Conservation (phyloP, 1,140 invertebrate species). For the Xylocopa sonorina region DNA sequence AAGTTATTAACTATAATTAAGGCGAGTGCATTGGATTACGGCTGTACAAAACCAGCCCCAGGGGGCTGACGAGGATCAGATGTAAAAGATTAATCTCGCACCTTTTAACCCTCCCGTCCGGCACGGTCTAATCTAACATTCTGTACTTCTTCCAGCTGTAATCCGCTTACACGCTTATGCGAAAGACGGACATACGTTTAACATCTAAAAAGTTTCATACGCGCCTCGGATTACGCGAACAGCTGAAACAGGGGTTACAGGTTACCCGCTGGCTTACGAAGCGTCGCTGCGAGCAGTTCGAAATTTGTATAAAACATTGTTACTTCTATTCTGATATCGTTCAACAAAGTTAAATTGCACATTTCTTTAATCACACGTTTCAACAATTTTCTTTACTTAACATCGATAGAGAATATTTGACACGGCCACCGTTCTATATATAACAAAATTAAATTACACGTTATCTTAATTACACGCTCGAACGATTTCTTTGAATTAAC, state of each 20-base stretch:
- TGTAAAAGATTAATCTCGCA: not conserved
- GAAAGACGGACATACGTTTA: not conserved
- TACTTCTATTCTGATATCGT: no score
- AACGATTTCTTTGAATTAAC: no score
- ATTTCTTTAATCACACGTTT: no score
- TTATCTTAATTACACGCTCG: no score
- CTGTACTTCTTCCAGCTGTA: constrained; percentile 10
- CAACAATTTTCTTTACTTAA: no score
- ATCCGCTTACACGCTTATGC: constrained; percentile 11
- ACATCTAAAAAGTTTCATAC: not conserved
- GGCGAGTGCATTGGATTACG: not conserved
- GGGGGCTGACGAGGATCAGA: not conserved
- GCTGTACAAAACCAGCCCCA: not conserved
- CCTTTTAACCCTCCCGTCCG: not conserved
- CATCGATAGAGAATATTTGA: no score
- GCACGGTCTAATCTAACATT: constrained; percentile 1
- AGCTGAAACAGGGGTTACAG: not conserved
- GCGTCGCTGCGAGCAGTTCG: not conserved
- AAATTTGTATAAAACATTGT: no score
- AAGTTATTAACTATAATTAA: not conserved
- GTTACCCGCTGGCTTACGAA: not conserved
- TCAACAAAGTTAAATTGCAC: no score
- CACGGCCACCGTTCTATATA: no score
- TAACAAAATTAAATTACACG: no score
- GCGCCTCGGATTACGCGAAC: not conserved